A percentile compares a stretch with the other conserved stretches of the same genome.
phyloP scores from a whole-genome alignment of 2,888 invertebrate genomes.

The Pristionchus mayeri region DNA sequence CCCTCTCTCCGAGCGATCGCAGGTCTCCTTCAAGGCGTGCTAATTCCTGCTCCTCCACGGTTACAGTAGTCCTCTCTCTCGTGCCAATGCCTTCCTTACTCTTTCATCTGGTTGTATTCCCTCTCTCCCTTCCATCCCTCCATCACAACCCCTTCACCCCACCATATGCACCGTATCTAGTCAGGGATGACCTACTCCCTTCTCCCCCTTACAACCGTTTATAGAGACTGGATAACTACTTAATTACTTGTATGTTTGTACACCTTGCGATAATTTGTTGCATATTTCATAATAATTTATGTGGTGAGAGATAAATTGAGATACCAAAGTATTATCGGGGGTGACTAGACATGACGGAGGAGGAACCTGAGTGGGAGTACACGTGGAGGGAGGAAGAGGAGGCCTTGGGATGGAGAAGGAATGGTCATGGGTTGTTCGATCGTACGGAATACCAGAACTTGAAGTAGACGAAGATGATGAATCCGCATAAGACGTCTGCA shows the following conservation, averaged over 20 bases:
- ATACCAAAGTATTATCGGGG: constrained; percentile 13
- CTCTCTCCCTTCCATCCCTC: neutral
- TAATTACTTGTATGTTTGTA: constrained; percentile 41
- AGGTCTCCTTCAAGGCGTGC: constrained; percentile 20
- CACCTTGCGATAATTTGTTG: constrained; percentile 40
- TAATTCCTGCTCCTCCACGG: constrained; percentile 26
- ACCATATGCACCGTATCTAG: constrained; percentile 43
- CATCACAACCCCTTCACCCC: neutral
- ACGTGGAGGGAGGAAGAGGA: neutral
- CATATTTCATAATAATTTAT: constrained; percentile 43
- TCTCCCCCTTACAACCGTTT: neutral
- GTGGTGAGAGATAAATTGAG: constrained; percentile 43
- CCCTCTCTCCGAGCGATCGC: neutral
- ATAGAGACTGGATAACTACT: constrained; percentile 20
- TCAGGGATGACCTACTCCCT: neutral
- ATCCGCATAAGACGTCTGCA: neutral
- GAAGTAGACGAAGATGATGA: constrained; percentile 36
- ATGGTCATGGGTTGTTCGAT: constrained; percentile 26
- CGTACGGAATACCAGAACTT: constrained; percentile 34
- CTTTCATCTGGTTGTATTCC: constrained; percentile 40
- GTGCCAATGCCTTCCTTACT: constrained; percentile 16
- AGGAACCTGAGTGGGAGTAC: constrained; percentile 6
- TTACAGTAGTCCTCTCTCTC: constrained; percentile 8
- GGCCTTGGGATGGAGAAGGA: neutral
- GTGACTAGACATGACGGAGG: constrained; percentile 33